phyloP scores from a whole-genome alignment of 2,888 invertebrate genomes.

The Sabatieria punctata region DNA sequence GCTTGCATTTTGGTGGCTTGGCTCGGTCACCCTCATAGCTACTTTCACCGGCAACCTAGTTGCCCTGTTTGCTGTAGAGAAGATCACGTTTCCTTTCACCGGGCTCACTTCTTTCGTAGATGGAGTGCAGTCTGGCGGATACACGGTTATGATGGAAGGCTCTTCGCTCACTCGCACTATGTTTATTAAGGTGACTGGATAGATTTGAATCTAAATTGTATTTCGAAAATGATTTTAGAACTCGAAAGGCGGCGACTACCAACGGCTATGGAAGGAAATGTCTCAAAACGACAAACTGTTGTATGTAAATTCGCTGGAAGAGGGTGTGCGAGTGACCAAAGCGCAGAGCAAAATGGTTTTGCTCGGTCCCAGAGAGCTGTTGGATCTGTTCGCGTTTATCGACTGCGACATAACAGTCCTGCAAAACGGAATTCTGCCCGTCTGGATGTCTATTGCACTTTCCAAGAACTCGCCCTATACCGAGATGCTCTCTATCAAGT shows the following conservation, averaged over 20 bases:
- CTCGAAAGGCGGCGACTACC: slow-evolving; percentile 10
- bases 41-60: slow-evolving; percentile 26
- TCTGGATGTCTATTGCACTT: slow-evolving; percentile 23
- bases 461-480: slow-evolving; percentile 22
- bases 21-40: slow-evolving; percentile 21
- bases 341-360: slow-evolving; percentile 15
- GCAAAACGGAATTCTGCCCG: slow-evolving; percentile 20
- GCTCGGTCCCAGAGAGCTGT: slow-evolving; percentile 19
- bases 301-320: slow-evolving; percentile 16
- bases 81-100: slow-evolving; percentile 19
- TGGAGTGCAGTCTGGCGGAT: slow-evolving; percentile 16
- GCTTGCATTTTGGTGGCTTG: slow-evolving; percentile 23
- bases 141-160: slow-evolving; percentile 18
- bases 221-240: neutral
- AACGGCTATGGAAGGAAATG: slow-evolving; percentile 20
- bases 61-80: slow-evolving; percentile 24
- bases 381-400: slow-evolving; percentile 13
- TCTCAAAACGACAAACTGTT: slow-evolving; percentile 15
- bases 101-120: too few relatives aligned
- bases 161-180: slow-evolving; percentile 16
- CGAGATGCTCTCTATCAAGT: slow-evolving; percentile 22
- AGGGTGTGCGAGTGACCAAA: slow-evolving; percentile 15
- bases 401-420: slow-evolving; percentile 22
- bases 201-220: neutral
- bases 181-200: slow-evolving; percentile 17